phyloP scores from a whole-genome alignment of 1,140 invertebrate species.

The Musca vetustissima region DNA sequence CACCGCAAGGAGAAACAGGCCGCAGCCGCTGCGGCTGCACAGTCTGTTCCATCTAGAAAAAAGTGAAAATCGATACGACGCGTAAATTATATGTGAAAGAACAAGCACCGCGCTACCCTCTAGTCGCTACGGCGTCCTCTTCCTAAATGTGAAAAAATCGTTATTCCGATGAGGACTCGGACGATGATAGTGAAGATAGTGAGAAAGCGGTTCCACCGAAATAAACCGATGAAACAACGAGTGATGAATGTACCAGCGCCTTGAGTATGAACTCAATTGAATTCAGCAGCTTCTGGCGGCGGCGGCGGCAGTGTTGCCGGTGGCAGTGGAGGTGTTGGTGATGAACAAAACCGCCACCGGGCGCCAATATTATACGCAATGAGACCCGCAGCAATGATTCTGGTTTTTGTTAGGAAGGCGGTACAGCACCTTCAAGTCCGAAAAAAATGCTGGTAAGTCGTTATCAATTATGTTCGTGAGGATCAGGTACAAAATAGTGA shows the following conservation, averaged over 20 bases:
- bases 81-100: constrained; percentile 58
- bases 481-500: not conserved
- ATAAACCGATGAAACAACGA: constrained; percentile 38
- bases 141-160: constrained; percentile 57
- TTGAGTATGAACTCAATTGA: constrained; percentile 38
- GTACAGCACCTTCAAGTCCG: constrained; percentile 54
- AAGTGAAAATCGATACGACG: constrained; percentile 51
- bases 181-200: constrained; percentile 39
- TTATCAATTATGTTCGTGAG: no score
- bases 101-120: constrained; percentile 58
- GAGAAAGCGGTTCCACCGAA: constrained; percentile 34
- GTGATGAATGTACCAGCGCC: constrained; percentile 41
- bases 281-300: not conserved
- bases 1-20: constrained; percentile 43
- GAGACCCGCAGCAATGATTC: constrained; percentile 57
- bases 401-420: constrained; percentile 54
- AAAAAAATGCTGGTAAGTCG: constrained; percentile 56
- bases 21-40: constrained; percentile 28
- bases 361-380: constrained; percentile 48
- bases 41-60: constrained; percentile 54
- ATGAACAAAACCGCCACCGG: no score
- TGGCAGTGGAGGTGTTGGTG: constrained; percentile 12
- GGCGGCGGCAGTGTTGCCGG: no score
- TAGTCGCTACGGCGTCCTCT: constrained; percentile 63
- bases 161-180: constrained; percentile 52